These are phyloP conservation scores for Lepeophtheirus nordmannii DNA, from an alignment of 2,888 invertebrate genomes.

Conservation along the genomic window DNA sequence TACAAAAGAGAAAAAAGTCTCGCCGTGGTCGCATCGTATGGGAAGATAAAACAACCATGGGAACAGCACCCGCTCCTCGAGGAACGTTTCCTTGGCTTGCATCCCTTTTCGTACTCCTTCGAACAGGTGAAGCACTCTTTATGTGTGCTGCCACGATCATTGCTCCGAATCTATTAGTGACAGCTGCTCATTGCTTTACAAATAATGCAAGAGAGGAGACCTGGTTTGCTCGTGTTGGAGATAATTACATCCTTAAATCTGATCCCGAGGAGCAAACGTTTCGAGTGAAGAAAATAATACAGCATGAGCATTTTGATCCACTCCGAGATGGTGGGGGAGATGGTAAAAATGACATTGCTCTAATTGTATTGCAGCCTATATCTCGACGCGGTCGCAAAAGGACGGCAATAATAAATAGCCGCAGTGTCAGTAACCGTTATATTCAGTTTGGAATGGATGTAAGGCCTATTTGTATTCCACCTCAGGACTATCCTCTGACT, in stretches of 20 bases:
- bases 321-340: constrained; percentile 15
- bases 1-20: not conserved
- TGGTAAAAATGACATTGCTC: constrained; percentile 21
- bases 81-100: constrained; percentile 24
- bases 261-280: constrained; percentile 24
- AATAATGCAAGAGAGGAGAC: constrained; percentile 8
- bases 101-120: constrained; percentile 21
- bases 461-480: constrained; percentile 12
- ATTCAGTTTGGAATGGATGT: constrained; percentile 14
- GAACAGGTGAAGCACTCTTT: constrained; percentile 22
- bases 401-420: not conserved
- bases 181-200: constrained; percentile 24
- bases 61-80: constrained; percentile 12
- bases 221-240: constrained; percentile 24
- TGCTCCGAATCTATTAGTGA: constrained; percentile 1
- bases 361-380: not conserved
- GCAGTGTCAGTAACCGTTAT: not conserved
- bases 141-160: constrained; percentile 23
- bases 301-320: constrained; percentile 18
- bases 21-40: constrained; percentile 23
- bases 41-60: constrained; percentile 7
- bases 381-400: not conserved
- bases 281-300: constrained; percentile 20
- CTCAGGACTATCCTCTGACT: constrained; percentile 5
- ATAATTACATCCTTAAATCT: constrained; percentile 17